A percentile compares a stretch with the other conserved stretches of the same genome.
Conservation (phyloP, 1,140 invertebrate species). For the Ctenoplectra terminalis region DNA sequence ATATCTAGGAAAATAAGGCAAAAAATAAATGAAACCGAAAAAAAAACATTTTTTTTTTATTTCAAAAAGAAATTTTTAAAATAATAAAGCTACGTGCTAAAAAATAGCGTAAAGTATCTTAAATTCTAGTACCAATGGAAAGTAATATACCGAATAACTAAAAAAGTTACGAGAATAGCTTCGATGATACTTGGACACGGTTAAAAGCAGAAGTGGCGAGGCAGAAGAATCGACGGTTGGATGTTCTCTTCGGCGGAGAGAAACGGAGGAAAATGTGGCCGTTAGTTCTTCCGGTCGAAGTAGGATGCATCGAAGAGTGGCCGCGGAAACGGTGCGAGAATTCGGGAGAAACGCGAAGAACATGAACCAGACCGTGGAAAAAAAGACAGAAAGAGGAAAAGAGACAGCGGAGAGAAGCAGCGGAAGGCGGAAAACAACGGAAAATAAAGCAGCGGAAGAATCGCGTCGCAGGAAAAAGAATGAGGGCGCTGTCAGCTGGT, state of each 20-base stretch:
- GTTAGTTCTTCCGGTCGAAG: conserved; percentile 66
- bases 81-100: no score
- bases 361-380: not conserved
- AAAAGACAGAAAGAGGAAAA: not conserved
- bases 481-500: conserved; percentile 84
- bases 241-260: not conserved
- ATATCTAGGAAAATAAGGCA: no score
- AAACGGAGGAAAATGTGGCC: conserved; percentile 32
- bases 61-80: no score
- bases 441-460: conserved; percentile 82
- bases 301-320: conserved; percentile 66
- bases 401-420: conserved; percentile 38
- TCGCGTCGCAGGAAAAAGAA: conserved; percentile 82
- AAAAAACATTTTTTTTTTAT: no score
- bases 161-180: not conserved
- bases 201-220: conserved; percentile 18
- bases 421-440: conserved; percentile 79
- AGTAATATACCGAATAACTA: no score
- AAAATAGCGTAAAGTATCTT: no score
- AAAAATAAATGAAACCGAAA: no score
- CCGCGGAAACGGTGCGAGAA: conserved; percentile 73
- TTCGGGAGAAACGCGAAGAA: conserved; percentile 62
- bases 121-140: no score
- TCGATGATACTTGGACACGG: not conserved
- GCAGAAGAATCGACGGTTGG: conserved; percentile 22